phyloP scores from a whole-genome alignment of 1,140 invertebrate species.

The Leptinotarsa defecta region DNA sequence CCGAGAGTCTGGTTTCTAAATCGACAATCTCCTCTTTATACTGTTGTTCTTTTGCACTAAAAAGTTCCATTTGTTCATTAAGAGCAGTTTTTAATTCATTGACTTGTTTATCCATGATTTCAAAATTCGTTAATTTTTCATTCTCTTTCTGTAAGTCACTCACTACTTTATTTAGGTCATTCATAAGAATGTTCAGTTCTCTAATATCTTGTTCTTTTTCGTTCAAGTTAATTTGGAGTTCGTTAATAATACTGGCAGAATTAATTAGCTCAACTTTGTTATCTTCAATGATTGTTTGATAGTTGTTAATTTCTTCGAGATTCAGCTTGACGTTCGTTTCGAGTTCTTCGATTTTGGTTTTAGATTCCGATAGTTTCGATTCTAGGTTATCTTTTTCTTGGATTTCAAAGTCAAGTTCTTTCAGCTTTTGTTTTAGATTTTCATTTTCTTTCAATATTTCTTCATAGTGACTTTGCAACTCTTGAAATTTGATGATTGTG shows the following conservation, averaged over 20 bases:
- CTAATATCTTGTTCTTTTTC: conserved; percentile 43
- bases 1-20: conserved; percentile 40
- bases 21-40: conserved; percentile 36
- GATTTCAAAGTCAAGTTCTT: conserved; percentile 57
- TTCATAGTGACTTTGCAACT: conserved; percentile 43
- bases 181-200: conserved; percentile 44
- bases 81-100: conserved; percentile 36
- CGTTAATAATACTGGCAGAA: conserved; percentile 40
- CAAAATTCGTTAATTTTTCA: conserved; percentile 35
- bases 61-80: conserved; percentile 34
- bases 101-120: conserved; percentile 41
- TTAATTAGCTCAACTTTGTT: conserved; percentile 56
- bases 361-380: conserved; percentile 36
- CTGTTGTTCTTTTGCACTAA: conserved; percentile 27
- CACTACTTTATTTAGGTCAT: conserved; percentile 44
- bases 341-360: conserved; percentile 58
- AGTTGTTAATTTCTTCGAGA: conserved; percentile 58
- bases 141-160: conserved; percentile 44
- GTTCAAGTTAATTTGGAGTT: conserved; percentile 40
- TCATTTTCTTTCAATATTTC: conserved; percentile 41
- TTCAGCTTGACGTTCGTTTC: conserved; percentile 48
- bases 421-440: conserved; percentile 57
- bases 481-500: conserved; percentile 14
- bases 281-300: conserved; percentile 49
- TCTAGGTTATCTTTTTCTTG: conserved; percentile 60